A percentile compares a stretch with the other conserved stretches of the same genome.
Evolutionary conservation across 1,140 invertebrate species (phyloP).

Genomic region (Drosophila sturtevanti): DNA sequence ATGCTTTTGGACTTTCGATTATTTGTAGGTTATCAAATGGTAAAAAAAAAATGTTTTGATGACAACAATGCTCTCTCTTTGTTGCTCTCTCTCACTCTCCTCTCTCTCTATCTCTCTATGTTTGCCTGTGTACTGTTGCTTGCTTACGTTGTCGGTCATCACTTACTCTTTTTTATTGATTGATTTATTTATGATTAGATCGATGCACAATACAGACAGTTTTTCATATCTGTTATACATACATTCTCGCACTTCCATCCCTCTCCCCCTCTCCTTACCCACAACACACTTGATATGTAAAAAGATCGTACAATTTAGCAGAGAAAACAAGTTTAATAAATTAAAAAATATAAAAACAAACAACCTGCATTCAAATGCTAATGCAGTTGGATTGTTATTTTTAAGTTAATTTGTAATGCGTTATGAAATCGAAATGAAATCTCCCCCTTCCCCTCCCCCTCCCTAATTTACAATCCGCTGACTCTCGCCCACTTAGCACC

Average conservation of each 20-base stretch:
- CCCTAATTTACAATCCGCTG: conserved; percentile 33
- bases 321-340: conserved; percentile 47
- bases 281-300: conserved; percentile 10
- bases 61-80: conserved; percentile 32
- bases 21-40: conserved; percentile 78
- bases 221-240: conserved; percentile 31
- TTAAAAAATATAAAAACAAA: conserved; percentile 20
- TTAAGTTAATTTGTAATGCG: conserved; percentile 40
- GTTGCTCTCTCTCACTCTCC: conserved; percentile 7
- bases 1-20: conserved; percentile 14
- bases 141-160: conserved; percentile 43
- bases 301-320: conserved; percentile 23
- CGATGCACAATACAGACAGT: conserved; percentile 39
- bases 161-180: conserved; percentile 43
- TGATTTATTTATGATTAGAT: conserved; percentile 68
- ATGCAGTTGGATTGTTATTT: conserved; percentile 42
- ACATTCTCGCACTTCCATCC: not conserved
- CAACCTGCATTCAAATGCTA: conserved; percentile 56
- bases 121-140: not conserved
- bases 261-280: conserved; percentile 24
- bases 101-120: not conserved
- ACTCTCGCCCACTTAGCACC: conserved; percentile 21
- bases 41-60: conserved; percentile 64
- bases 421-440: conserved; percentile 53
- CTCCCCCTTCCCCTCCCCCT: not conserved